Conservation (phyloP, 2,888 invertebrate species). For the Hipparchia sbordonii region DNA sequence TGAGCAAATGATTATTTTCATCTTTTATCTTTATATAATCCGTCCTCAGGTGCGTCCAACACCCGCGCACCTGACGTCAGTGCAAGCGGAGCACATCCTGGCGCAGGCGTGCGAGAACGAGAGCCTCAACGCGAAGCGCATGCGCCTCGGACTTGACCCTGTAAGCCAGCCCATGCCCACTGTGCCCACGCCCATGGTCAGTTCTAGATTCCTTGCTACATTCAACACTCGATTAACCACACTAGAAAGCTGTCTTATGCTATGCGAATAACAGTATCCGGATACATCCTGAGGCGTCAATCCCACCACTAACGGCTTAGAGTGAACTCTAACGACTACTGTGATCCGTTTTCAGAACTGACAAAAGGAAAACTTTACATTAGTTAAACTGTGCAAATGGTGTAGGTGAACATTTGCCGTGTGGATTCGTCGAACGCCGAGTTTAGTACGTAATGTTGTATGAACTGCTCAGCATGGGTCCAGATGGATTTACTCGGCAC, state of each 20-base stretch:
- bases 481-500: too few species aligned
- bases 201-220: conserved; percentile 37
- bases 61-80: conserved; percentile 97
- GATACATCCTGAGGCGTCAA: too few species aligned
- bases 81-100: conserved; percentile 97
- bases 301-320: too few species aligned
- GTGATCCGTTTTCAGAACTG: too few species aligned
- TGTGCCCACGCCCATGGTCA: conserved; percentile 84
- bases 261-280: neutral
- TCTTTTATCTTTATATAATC: neutral
- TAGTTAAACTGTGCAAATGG: too few species aligned
- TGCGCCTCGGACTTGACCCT: conserved; percentile 97
- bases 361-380: too few species aligned
- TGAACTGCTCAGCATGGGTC: too few species aligned
- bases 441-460: too few species aligned
- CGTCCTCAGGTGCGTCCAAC: conserved; percentile 92
- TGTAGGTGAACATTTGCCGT: too few species aligned
- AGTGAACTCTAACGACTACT: too few species aligned
- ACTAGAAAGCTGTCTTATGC: neutral
- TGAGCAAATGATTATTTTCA: too few species aligned
- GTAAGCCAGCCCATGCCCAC: conserved; percentile 95
- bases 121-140: conserved; percentile 97
- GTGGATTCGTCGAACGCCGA: too few species aligned
- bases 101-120: conserved; percentile 98
- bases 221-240: neutral